Evolutionary conservation across 2,113 vertebrate species (phyloP), one percentile per base, ranked within the genome.

Genomic region (Scomber japonicus): DNA sequence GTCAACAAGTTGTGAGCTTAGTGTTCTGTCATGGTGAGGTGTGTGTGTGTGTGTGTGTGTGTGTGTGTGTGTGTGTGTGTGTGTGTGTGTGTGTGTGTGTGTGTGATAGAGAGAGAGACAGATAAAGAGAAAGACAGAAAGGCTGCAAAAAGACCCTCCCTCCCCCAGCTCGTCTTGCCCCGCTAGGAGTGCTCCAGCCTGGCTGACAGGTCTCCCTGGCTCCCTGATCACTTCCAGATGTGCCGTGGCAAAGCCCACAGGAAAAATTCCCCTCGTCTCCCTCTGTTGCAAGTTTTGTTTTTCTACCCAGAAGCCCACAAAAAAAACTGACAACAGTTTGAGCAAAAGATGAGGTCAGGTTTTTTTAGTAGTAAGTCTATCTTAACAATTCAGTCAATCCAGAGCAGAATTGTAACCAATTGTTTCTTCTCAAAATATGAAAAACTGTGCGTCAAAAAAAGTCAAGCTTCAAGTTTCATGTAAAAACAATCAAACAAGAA

Each of bases 221-320:
- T 92, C 69, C 60, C 80, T 93, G 88, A 95, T 94, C 72, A 81
- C 82, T 91, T 95, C 93, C 94, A 95, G 93, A 95, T 95, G 95
- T 91, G 79, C 56, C 70, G 82, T 86, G 88, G 83, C 80, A 81
- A 86, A 91, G 80, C 77, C 88, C 83, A 80, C 56, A 91, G 87
- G 87, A 53, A 80, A 78, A 91, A 88, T 83, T 35, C 66, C 45
- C 57, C 27, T 56, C 2, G 10, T 74, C 53, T 76, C 71, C 51
- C 86, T 79, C 72, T 83, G 81, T 56, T 87, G 24, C 72, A 74
- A 35, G 40, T 81, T 85, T 86, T 87, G 82, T 86, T 94, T 94
- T 92, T 90, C 71, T 86, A 80, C 57, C 79, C 74, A 88, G 71
- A 83, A 87, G 76, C 75, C 59, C 50, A 40, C 0, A 63, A 40